A percentile compares a stretch with the other conserved stretches of the same genome.
These are phyloP conservation scores for Pristionchus arcanus DNA, from an alignment of 2,888 invertebrate species.

Conservation along the genomic window DNA sequence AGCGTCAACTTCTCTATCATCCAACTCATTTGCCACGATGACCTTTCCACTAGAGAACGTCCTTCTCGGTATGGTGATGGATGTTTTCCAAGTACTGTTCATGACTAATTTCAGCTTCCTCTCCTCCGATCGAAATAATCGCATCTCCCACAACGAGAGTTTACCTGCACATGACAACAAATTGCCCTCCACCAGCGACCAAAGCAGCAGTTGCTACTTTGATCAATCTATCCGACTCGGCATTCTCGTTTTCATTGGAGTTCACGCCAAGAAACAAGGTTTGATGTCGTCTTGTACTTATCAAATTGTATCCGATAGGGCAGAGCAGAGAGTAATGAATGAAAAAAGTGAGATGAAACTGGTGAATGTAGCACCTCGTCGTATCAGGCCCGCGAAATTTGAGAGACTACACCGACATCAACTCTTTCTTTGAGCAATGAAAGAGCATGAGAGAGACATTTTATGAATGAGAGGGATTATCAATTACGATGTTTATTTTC, in stretches of 20 bases:
- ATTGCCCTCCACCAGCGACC: neutral
- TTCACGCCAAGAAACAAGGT: conserved; percentile 18
- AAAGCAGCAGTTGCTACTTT: neutral
- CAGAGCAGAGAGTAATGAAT: neutral
- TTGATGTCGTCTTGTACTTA: neutral
- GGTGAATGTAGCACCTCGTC: neutral
- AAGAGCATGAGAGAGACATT: neutral
- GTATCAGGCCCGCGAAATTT: neutral
- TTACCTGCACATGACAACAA: neutral
- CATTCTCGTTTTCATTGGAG: neutral
- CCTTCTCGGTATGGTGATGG: conserved; percentile 21
- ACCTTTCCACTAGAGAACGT: conserved; percentile 14
- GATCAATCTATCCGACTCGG: conserved; percentile 20
- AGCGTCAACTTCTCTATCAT: neutral
- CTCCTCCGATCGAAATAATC: conserved; percentile 47
- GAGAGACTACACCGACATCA: conserved; percentile 26
- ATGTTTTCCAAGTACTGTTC: neutral
- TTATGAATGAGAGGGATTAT: neutral
- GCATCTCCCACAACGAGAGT: conserved; percentile 15
- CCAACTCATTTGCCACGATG: conserved; percentile 9
- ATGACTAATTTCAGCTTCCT: conserved; percentile 2
- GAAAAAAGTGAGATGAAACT: neutral
- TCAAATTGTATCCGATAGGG: neutral
- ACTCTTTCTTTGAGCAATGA: neutral
- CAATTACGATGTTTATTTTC: neutral